Evolutionary conservation across 30 jellyfish, hydroid and myxozoan species (phyloP), one percentile per base, ranked within the genome.

Genomic region (Rhopilema esculentum): DNA sequence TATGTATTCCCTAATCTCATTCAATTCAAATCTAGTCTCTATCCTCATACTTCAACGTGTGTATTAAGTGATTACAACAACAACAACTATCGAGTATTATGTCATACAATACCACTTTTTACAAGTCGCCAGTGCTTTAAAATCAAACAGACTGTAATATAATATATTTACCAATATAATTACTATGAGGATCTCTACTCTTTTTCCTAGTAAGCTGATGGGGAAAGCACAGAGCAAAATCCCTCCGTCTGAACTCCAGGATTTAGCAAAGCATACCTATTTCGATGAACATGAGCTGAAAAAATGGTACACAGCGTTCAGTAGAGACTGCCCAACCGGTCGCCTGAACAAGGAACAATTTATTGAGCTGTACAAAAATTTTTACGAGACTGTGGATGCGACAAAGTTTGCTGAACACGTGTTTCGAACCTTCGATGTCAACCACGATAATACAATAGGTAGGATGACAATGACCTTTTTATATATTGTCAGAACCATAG

Each of bases 331-430:
- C 87, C 99, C 99, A 16, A 68, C 88, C 32, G 98, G 98, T 16
- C 78, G 91, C 23, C 33, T 95, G 72, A 95, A 80, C 87, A 81
- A 80, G 50, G 95, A 75, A 17, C 99, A 95, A 64, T 95, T 95
- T 80, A 83, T 82, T 33, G 97, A 95, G 63, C 87, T 95, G 74
- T 95, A 95, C 85, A 79, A 72, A 27, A 82, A 84, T 78, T 95
- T 95, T 82, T 95, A 95, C 91, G 93, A 87, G 24, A 80, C 97
- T 0, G 86, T 79, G 25, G 93, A 95, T 77, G 97, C 99, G 1
- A 62, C 69, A 77, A 95, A 87, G 51, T 95, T 95, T 87, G 99
- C 99, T 25, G 95, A 85, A 82, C 99, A 95, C 67, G 99, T 95
- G 53, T 95, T 95, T 66, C 82, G 99, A 31, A 95, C 99, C 18